Evolutionary conservation across 2,797 vertebrate genomes (phyloP).

Genomic region (Tenualosa thibaudeaui): DNA sequence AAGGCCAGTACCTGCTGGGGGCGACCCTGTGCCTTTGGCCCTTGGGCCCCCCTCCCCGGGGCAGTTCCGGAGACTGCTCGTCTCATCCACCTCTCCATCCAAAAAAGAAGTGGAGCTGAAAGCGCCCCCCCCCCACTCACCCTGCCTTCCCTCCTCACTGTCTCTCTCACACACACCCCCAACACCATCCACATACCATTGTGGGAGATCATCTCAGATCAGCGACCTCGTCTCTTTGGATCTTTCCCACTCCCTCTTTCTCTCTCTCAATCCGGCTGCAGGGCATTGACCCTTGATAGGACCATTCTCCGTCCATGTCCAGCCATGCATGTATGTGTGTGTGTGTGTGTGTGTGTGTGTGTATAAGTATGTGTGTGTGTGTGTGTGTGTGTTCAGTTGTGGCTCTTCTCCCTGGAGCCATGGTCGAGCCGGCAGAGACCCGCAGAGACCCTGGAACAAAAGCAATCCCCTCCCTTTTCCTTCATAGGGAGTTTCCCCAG

Average conservation of each 20-base stretch:
- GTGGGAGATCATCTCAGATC: background rate
- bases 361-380: background rate
- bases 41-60: background rate
- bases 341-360: slow-evolving; percentile 1
- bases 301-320: background rate
- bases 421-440: background rate
- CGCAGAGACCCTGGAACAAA: background rate
- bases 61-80: slow-evolving; percentile 7
- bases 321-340: background rate
- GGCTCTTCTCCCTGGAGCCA: background rate
- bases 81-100: background rate
- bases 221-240: background rate
- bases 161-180: background rate
- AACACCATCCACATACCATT: background rate
- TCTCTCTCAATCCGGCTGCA: background rate
- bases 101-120: slow-evolving; percentile 41
- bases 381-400: background rate
- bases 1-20: slow-evolving; percentile 26
- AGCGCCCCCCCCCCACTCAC: background rate
- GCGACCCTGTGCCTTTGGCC: slow-evolving; percentile 31
- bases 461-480: background rate
- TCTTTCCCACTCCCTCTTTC: background rate
- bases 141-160: background rate
- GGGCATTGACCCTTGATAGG: background rate
- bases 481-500: background rate